Percentiles rank a stretch among this genome's conserved stretches.
These are phyloP conservation scores for Limenitis camilla DNA, from an alignment of 2,888 invertebrate species.

Conservation along the genomic window DNA sequence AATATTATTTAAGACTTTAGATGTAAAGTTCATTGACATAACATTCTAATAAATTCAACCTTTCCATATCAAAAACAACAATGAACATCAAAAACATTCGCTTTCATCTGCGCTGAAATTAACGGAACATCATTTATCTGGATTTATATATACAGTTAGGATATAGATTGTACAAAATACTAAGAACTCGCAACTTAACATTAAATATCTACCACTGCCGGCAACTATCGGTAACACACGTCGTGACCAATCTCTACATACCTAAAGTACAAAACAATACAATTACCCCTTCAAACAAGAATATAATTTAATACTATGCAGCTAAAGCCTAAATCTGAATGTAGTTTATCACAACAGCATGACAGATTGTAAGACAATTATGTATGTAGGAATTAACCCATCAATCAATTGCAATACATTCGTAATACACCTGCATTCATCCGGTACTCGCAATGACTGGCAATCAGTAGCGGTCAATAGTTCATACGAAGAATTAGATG, in stretches of 20 bases:
- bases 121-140: background rate
- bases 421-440: slow-evolving; percentile 46
- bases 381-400: slow-evolving; percentile 54
- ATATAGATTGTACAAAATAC: background rate
- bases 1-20: no score
- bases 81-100: no score
- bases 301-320: slow-evolving; percentile 6
- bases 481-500: slow-evolving; percentile 32
- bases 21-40: no score
- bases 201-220: slow-evolving; percentile 30
- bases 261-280: slow-evolving; percentile 12
- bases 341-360: slow-evolving; percentile 17
- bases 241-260: slow-evolving; percentile 52
- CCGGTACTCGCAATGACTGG: slow-evolving; percentile 42
- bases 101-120: no score
- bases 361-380: slow-evolving; percentile 48
- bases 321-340: slow-evolving; percentile 1
- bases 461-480: slow-evolving; percentile 49
- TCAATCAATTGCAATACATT: slow-evolving; percentile 58
- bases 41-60: no score
- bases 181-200: slow-evolving; percentile 9
- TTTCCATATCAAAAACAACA: no score
- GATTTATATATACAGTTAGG: background rate
- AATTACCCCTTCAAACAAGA: slow-evolving; percentile 6
- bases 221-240: slow-evolving; percentile 37